Conservation (phyloP, 2,888 invertebrate species). For the Tridacna gigas region DNA sequence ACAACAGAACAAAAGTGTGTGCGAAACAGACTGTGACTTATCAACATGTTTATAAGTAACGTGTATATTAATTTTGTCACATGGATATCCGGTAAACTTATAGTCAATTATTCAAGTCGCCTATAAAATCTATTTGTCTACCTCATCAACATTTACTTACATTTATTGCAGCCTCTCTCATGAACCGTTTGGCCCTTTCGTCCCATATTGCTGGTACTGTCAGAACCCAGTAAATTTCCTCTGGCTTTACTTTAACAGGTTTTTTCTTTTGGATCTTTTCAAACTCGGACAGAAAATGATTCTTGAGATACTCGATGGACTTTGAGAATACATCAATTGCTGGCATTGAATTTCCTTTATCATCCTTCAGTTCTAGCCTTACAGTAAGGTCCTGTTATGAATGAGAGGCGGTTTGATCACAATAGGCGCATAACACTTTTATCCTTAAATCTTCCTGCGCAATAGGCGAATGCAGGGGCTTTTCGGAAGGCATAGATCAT, state of each 20-base stretch:
- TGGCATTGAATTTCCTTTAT: slow-evolving; percentile 17
- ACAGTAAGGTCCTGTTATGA: neutral
- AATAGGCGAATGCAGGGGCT: neutral
- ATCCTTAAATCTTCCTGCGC: neutral
- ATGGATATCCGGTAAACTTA: neutral
- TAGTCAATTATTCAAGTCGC: neutral
- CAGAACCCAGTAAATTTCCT: slow-evolving; percentile 14
- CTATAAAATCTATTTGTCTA: neutral
- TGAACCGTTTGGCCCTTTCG: slow-evolving; percentile 16
- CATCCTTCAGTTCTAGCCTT: slow-evolving; percentile 1
- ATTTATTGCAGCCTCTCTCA: slow-evolving; percentile 13
- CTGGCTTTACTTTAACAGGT: neutral
- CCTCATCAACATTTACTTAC: neutral
- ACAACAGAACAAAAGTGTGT: too few species aligned
- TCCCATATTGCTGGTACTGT: slow-evolving; percentile 19
- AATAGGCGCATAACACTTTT: neutral
- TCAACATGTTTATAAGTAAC: neutral
- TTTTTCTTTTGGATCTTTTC: neutral
- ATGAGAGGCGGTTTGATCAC: neutral
- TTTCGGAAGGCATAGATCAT: too few species aligned
- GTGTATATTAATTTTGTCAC: neutral
- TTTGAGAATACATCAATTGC: slow-evolving; percentile 11
- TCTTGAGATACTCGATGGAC: slow-evolving; percentile 12
- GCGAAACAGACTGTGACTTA: neutral
- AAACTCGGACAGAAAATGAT: neutral